Evolutionary conservation across 1,140 invertebrate genomes (phyloP), one percentile per base, ranked within the genome.

Genomic region (Drosophila watanabei): DNA sequence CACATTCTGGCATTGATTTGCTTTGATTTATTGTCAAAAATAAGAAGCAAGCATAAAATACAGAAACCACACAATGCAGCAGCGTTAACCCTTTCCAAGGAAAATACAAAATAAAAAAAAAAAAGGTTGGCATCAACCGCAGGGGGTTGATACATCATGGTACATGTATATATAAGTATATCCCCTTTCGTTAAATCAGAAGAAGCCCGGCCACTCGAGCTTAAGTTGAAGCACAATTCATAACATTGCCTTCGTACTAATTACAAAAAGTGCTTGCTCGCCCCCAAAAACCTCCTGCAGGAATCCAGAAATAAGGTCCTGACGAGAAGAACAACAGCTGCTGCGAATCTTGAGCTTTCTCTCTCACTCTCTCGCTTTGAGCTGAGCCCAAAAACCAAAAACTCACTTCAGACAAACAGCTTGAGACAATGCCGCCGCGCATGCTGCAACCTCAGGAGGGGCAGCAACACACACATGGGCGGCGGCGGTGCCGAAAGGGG

Each of bases 1-100:
- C 43, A 16, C 49, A 48, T 62, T 73, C 41, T 37, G 20, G 79
- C 87, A 92, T 92, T 91, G 90, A 92, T 92, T 92, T 92, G 80
- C 90, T 92, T 92, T 92, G 90, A 92, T 92, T 92, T 92, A 92
- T 92, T 92, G 89, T 92, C 69, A 37, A 43, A 24, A 54, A 52
- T 10, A 35, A 56, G 20, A 18, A 54, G 4, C 10, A 32, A 52
- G 49, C 9, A 30, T 51, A 18, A 32, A 52, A 32, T 33, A 13
- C 18, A 37, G 59, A 62, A 73, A 61, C 69, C 69, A 48, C 77
- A 89, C 85, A 84, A 85, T 80, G 62, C 77, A 68, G 65, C 61
- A 54, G 72, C 63, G 76, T 72, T 79, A 59, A 72, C 66, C 83
- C 73, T 66, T 64, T 18, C 52, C 57, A 52, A 48, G 6, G 0